Evolutionary conservation across 2,113 vertebrate species (phyloP), one percentile per base, ranked within the genome.

Genomic region (Meriones unguiculatus): DNA sequence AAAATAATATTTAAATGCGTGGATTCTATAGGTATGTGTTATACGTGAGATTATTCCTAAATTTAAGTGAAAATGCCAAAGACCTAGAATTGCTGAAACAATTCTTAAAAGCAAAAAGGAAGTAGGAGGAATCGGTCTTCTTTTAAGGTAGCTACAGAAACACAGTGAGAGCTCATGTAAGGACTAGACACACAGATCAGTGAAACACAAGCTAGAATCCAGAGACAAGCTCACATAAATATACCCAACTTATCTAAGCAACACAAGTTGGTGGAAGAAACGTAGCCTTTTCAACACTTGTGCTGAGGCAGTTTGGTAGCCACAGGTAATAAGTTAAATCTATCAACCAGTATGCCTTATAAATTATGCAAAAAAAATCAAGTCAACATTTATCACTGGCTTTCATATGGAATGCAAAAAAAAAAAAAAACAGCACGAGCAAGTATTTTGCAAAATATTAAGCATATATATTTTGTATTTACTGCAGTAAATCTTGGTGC

Each of bases 401-500:
- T 88, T 85, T 88, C 72, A 85, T 69, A 28, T 91, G 50, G 96
- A 84, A 22, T 50, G 38, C 22, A 59, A 91, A 72, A 67, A 54
- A 3, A 99, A 99, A 22, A 52, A 91, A 72, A 67, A 46, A 5
- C 99, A 99, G 99, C 99, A 99, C 99, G 98, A 99, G 99, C 99
- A 99, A 99, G 99, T 99, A 99, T 99, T 99, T 99, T 99, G 99
- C 99, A 99, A 99, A 99, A 99, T 99, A 99, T 99, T 99, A 99
- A 99, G 99, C 99, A 99, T 99, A 99, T 99, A 99, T 99, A 85
- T 99, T 99, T 99, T 99, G 99, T 99, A 99, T 99, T 99, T 99
- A 99, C 99, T 99, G 99, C 99, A 99, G 99, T 99, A 99, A 99
- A 99, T 99, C 98, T 99, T 99, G 99, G 99, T 99, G 99, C 99